Evolutionary conservation across 2,888 invertebrate species (phyloP).

Genomic region (Cristatella mucedo): DNA sequence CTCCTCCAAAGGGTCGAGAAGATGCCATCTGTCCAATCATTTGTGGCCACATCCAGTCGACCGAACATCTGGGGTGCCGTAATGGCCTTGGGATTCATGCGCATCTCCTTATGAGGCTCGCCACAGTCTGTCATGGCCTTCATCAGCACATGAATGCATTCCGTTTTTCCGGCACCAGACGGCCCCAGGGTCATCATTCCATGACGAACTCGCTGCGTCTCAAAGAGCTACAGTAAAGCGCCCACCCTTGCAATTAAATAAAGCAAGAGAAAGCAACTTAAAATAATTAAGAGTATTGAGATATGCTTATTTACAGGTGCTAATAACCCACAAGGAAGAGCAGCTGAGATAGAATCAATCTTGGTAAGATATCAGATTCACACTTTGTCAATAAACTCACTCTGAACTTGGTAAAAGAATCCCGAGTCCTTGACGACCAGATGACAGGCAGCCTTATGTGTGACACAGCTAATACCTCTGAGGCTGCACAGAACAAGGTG

Average conservation of each 20-base stretch:
- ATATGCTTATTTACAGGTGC: too few relatives aligned
- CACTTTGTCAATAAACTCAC: too few relatives aligned
- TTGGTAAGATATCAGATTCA: too few relatives aligned
- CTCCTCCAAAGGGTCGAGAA: constrained; percentile 91
- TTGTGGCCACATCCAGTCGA: constrained; percentile 81
- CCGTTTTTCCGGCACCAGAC: constrained; percentile 83
- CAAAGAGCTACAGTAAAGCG: constrained; percentile 25
- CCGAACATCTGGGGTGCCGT: constrained; percentile 97
- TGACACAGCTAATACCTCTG: too few relatives aligned
- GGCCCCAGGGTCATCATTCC: constrained; percentile 71
- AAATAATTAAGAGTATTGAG: too few relatives aligned
- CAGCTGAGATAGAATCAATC: too few relatives aligned
- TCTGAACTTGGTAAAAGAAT: too few relatives aligned
- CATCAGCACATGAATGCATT: constrained; percentile 77
- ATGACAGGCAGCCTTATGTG: too few relatives aligned
- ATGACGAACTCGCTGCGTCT: constrained; percentile 39
- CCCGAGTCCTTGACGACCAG: too few relatives aligned
- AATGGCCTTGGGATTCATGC: constrained; percentile 96
- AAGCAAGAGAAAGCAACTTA: too few relatives aligned
- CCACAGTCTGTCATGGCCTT: constrained; percentile 73
- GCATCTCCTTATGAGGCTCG: constrained; percentile 73
- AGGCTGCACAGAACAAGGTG: too few relatives aligned
- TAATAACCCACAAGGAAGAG: too few relatives aligned
- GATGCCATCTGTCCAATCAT: constrained; percentile 96
- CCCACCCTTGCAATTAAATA: not conserved